Base-by-base conservation (phyloP, 2,888 invertebrate species). In the Muscina levida region DNA sequence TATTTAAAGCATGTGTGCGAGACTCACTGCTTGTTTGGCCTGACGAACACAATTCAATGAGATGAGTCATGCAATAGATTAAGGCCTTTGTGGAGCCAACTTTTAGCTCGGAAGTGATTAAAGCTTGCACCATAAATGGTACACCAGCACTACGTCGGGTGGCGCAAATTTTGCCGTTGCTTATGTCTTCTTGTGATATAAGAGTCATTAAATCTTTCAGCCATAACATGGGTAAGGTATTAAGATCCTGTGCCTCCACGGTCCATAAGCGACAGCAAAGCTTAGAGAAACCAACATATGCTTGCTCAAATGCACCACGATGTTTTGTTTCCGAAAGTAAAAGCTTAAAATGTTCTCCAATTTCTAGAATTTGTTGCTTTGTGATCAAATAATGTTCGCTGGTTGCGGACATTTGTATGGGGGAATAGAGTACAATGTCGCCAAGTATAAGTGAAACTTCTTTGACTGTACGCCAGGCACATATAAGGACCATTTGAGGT, bases 261-360 rank as follows among this genome's bases (percentile, higher is more conserved):
- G 90, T 90, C 93, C 93, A 93, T 31, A 93, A 80, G 1, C 94
- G 93, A 0, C 92, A 90, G 83, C 96, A 94, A 57, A 97, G 91
- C 85, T 93, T 93, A 1, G 93, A 93, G 91, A 98, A 98, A 0
- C 97, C 98, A 11, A 96, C 94, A 87, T 96, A 96, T 0, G 97
- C 97, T 90, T 98, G 96, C 88, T 99, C 98, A 90, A 98, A 98
- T n/a, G 98, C 98, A 1, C 99, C 99, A 78, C 98, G 92, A 90
- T 99, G 99, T 88, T 97, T 96, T 0, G 97, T 96, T 88, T 94
- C 93, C 0, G 93, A 91, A 24, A 97, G 92, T 42, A 96, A 90
- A 2, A 90, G 86, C 0, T 94, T 93, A 86, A 95, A 94, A 86
- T 94, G 94, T 26, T 93, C 92, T 0, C 95, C 95, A 53, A 95